Evolutionary conservation across 2,888 invertebrate genomes (phyloP).

Genomic region (Pimpla rufipes): DNA sequence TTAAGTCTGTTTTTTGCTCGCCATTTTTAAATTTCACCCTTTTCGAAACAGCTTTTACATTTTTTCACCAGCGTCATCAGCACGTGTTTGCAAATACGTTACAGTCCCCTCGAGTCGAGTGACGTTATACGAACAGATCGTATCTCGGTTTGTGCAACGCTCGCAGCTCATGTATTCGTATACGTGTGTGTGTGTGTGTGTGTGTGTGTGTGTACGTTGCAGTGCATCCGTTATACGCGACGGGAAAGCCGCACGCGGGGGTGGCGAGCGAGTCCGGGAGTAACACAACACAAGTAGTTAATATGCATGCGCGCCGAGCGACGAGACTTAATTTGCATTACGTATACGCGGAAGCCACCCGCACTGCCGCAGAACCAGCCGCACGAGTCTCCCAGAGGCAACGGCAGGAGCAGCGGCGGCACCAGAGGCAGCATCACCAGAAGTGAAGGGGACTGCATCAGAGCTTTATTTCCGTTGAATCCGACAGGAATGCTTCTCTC

Average conservation of each 20-base stretch:
- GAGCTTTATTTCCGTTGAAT: conserved; percentile 40
- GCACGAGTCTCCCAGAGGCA: conserved; percentile 37
- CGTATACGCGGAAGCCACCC: conserved; percentile 75
- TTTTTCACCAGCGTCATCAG: neutral
- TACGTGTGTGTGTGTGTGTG: neutral
- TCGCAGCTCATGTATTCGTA: conserved; percentile 8
- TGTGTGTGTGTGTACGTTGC: neutral
- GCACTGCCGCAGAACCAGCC: conserved; percentile 54
- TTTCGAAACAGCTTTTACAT: neutral
- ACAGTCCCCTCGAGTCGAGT: conserved; percentile 70
- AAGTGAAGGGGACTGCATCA: conserved; percentile 43
- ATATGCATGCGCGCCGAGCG: conserved; percentile 78
- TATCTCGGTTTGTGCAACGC: conserved; percentile 56
- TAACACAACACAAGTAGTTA: conserved; percentile 78
- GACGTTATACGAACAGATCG: conserved; percentile 46
- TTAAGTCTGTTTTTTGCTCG: neutral
- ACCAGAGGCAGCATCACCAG: conserved; percentile 29
- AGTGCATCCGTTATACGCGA: conserved; percentile 74
- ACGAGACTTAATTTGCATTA: conserved; percentile 80
- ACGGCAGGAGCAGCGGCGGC: conserved; percentile 20
- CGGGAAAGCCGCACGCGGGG: conserved; percentile 65
- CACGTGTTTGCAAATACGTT: conserved; percentile 74
- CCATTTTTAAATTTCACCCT: conserved; percentile 1
- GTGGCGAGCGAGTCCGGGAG: conserved; percentile 53
- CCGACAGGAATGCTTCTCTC: conserved; percentile 3